Conservation (phyloP, 2,113 vertebrate species). For the Cairina moschata region DNA sequence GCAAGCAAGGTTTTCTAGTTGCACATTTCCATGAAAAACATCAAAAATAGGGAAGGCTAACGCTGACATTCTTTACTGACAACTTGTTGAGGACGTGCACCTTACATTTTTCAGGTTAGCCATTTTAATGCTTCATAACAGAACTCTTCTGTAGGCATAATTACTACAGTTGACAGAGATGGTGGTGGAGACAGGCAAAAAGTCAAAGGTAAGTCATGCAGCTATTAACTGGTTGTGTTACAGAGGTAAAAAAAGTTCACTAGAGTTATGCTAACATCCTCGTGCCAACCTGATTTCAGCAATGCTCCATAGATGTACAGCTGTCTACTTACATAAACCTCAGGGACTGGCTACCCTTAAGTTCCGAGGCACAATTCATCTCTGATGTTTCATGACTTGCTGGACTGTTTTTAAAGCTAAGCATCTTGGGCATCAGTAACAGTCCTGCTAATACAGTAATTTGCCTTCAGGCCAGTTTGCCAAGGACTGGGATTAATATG, state of each 20-base stretch:
- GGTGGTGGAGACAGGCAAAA: background rate
- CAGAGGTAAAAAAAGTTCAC: background rate
- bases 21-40: background rate
- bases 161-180: background rate
- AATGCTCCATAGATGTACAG: fast-evolving
- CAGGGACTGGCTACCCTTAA: background rate
- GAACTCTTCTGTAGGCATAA: background rate
- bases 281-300: background rate
- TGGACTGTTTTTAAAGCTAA: background rate
- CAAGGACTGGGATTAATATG: background rate
- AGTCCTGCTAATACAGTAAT: background rate
- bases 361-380: background rate
- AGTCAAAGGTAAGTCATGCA: background rate
- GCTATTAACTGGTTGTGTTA: background rate
- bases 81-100: background rate
- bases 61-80: background rate
- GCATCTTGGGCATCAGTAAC: background rate
- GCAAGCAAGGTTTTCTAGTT: background rate
- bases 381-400: background rate
- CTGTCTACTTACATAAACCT: background rate
- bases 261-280: background rate
- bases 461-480: background rate
- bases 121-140: background rate
- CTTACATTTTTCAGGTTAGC: background rate
- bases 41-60: background rate